Evolutionary conservation across 2,113 vertebrate genomes (phyloP).

Genomic region (Hypanus sabinus): DNA sequence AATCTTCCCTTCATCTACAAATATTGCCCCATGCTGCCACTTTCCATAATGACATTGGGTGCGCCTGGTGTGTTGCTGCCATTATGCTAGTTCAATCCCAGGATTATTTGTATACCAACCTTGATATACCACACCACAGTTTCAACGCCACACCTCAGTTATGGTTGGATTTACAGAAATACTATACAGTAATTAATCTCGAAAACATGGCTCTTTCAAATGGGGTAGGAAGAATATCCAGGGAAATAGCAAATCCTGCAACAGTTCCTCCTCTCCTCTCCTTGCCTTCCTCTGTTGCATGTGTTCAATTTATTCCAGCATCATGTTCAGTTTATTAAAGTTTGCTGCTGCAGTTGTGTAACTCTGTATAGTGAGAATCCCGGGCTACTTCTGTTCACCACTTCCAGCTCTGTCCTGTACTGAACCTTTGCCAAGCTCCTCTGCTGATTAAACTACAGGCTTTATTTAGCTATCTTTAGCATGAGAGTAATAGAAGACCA

Average conservation of each 20-base stretch:
- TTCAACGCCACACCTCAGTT: neutral
- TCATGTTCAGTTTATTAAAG: neutral
- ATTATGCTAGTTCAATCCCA: neutral
- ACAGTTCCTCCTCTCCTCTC: neutral
- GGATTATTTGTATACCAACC: neutral
- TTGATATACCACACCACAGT: neutral
- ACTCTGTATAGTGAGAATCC: neutral
- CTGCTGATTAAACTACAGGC: neutral
- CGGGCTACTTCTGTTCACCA: neutral
- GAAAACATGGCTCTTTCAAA: neutral
- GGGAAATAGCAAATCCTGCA: neutral
- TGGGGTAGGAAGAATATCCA: neutral
- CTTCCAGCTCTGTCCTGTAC: neutral
- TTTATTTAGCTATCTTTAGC: constrained; percentile 5
- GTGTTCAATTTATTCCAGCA: neutral
- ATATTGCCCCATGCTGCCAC: neutral
- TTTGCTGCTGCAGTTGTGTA: neutral
- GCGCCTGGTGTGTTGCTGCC: neutral
- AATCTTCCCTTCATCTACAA: neutral
- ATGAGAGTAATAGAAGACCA: neutral
- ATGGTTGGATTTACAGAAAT: neutral
- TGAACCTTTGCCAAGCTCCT: neutral
- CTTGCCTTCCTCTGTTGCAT: neutral
- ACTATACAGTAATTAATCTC: too few species aligned
- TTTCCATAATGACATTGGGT: neutral